Evolutionary conservation across 2,888 invertebrate genomes (phyloP).

Genomic region (Nemurella pictetii): DNA sequence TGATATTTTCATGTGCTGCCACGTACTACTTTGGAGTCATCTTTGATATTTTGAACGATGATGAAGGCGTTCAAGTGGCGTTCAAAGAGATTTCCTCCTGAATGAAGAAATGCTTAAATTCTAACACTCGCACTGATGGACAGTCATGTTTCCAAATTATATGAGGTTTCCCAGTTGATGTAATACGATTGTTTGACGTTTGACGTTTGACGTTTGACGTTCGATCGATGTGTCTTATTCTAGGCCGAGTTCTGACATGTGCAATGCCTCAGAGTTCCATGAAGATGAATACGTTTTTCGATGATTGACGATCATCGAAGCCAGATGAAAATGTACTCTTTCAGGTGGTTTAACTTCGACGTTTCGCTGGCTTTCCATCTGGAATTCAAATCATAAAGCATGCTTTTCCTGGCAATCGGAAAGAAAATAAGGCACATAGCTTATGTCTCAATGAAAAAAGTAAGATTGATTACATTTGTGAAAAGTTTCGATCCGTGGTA

Average conservation of each 20-base stretch:
- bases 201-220: not conserved
- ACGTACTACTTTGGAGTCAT: too few species aligned
- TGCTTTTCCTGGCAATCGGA: not conserved
- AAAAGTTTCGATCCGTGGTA: not conserved
- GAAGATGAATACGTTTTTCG: not conserved
- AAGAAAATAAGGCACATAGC: not conserved
- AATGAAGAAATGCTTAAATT: too few species aligned
- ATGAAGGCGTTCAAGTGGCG: too few species aligned
- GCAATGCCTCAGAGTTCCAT: not conserved
- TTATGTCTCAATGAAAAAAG: not conserved
- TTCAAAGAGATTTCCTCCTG: too few species aligned
- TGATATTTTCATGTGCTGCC: too few species aligned
- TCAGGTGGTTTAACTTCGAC: not conserved
- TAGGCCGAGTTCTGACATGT: not conserved
- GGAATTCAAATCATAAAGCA: not conserved
- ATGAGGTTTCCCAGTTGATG: too few species aligned
- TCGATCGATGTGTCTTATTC: not conserved
- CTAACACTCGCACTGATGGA: too few species aligned
- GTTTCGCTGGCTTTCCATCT: not conserved
- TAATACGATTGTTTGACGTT: too few species aligned
- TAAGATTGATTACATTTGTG: not conserved
- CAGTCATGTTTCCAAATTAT: too few species aligned
- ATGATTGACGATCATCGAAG: not conserved
- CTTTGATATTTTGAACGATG: too few species aligned
- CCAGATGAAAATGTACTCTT: not conserved